Evolutionary conservation across 2,113 vertebrate species (phyloP), one percentile per base, ranked within the genome.

Genomic region (Phaethon lepturus): DNA sequence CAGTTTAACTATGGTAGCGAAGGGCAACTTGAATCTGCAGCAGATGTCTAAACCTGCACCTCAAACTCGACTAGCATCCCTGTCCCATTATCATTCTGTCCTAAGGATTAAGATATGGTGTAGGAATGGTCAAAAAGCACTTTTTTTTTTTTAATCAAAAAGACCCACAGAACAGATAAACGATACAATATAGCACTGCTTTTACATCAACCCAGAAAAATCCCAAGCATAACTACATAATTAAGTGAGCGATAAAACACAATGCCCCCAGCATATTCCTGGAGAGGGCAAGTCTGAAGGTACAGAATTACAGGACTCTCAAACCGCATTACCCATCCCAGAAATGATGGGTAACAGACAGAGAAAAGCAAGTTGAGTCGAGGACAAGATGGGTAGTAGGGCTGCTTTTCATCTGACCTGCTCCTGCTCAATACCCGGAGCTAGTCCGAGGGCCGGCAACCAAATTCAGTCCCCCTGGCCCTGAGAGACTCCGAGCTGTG

Each of bases 381-480:
- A 95, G 72, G 45, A 47, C 25, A 38, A 60, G 47, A 15, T 9
- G 17, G 33, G 26, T 14, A 35, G 26, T 2, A 14, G 33, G 52
- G 64, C n/a, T 72, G 35, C 68, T 59, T 33, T 76, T 35, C 67
- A 59, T 23, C 64, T 62, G 63, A 75, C 29, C 68, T 67, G 76
- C 35, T 60, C 59, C 22, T 12, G 28, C 1, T 38, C 42, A 66
- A 12, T 7, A 69, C 45, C 49, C 44, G 76, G 56, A 89, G 62
- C 47, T 26, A 9, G 19, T 12, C 35, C 0, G 0, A 73, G 72
- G 14, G 29, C 7, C 20, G 23, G 23, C 71, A n/a, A 35, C 23
- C 42, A 45, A 58, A 18, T n/a, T 24, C 66, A 47, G 28, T 56
- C 5, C 13, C 60, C n/a, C 55, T 9, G 18, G 63, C 62, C 69